Base-by-base conservation (phyloP, 2,797 vertebrate species). In the Rachycentron canadum region DNA sequence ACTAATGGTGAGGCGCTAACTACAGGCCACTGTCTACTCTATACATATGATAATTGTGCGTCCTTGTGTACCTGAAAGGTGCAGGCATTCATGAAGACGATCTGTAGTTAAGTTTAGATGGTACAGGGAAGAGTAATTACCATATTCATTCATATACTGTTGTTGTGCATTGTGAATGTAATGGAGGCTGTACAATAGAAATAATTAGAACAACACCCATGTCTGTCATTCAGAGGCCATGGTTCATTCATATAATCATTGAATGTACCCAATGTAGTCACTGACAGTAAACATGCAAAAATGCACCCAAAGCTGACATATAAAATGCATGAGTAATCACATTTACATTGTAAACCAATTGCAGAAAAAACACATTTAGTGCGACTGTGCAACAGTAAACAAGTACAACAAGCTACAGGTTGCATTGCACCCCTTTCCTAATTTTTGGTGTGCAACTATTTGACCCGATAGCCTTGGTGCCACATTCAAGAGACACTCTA, bases 401-500 rank as follows among this genome's bases (percentile, higher is more conserved):
- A 52, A 28, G 19, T 12, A 3, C 12, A 52, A 28, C 13, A 13
- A 30, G 5, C 17, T 6, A 19, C 45, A 56, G 13, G 21, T 1
- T 0, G 7, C 16, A 53, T 30, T 55, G 16, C 3, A 26, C 12
- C 14, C 0, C 23, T 61, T 7, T 53, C 13, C 13, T 30, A 34
- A 68, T 41, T n/a, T 68, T 60, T 28, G 23, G 13, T 16, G 45
- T 34, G 6, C 26, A 76, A 40, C 45, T 45, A 28, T 64, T 1
- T 71, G 38, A 49, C 57, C 36, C 47, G 10, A 16, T 5, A 25
- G 34, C 23, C 10, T 14, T 11, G 12, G 19, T 34, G 53, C 69
- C n/a, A 47, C 62, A 74, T 60, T 70, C 3, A 63, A 66, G 59
- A 78, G 74, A 21, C 61, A 36, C n/a, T n/a, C 73, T 10, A 21